Conservation (phyloP, 2,888 invertebrate genomes). For the Homarus gammarus region DNA sequence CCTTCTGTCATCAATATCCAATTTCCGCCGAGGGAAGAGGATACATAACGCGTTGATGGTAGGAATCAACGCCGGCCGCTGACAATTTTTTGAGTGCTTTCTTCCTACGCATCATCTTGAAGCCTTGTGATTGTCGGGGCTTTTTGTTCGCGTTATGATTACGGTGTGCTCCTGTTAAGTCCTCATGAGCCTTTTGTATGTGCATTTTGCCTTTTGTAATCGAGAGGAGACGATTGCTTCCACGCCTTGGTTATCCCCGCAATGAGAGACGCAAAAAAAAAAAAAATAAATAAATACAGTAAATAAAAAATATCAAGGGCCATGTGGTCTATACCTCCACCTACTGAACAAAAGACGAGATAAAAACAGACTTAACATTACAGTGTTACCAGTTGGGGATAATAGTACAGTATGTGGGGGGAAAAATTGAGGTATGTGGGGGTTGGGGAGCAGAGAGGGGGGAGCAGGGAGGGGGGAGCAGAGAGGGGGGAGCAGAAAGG, state of each 20-base stretch:
- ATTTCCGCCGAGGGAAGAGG: conserved; percentile 17
- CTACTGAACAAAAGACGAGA: neutral
- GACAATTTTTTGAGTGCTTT: conserved; percentile 4
- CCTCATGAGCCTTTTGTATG: conserved; percentile 42
- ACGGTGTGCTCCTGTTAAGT: conserved; percentile 28
- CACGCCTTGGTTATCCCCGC: too few species aligned
- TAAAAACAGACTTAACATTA: neutral
- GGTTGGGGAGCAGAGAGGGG: too few species aligned
- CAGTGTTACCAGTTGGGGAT: too few species aligned
- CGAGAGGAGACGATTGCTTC: too few species aligned
- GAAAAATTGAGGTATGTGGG: too few species aligned
- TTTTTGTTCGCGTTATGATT: conserved; percentile 19
- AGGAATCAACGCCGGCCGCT: conserved; percentile 11
- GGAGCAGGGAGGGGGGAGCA: too few species aligned
- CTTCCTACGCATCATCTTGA: neutral
- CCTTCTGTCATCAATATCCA: conserved; percentile 26
- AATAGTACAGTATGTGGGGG: too few species aligned
- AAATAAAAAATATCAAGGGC: neutral
- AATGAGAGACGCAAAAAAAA: neutral
- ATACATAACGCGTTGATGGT: neutral
- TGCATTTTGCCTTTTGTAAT: neutral
- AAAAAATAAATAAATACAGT: too few species aligned
- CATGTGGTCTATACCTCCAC: neutral
- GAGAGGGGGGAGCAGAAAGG: neutral
- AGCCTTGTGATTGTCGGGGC: conserved; percentile 38